Base-by-base conservation (phyloP, 2,797 vertebrate genomes). In the Dromococcyx pavoninus region DNA sequence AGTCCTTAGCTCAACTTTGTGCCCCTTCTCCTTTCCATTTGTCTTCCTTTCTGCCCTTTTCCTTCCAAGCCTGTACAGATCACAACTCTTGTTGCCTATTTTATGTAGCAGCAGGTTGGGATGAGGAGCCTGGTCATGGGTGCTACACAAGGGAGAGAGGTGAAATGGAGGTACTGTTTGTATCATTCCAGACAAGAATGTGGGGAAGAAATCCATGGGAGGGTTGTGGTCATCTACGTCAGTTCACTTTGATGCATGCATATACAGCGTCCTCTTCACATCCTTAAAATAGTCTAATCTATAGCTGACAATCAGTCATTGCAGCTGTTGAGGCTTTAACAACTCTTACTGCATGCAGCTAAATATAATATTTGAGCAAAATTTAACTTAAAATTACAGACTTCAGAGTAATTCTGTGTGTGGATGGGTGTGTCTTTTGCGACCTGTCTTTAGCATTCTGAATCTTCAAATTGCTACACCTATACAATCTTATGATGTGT, bases 131-230 rank as follows among this genome's bases (percentile, higher is more conserved):
- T 33, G 56, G 44, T 30, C 23, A 9, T 16, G n/a, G 27, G 19
- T 35, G 43, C 50, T 46, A 3, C 15, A 65, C 13, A 30, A 48
- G 50, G 41, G 15, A n/a, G 15, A 61, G 43, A 32, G n/a, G 35
- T 0, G 8, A 51, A 56, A 5, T 30, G 56, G 32, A 32, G 23
- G 27, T 44, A 35, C 24, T 0, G 0, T 14, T 79, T 50, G 7
- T 66, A 21, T 56, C 25, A n/a, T 44, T 53, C 21, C 57, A 46
- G 65, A 25, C 13, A 35, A 79, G 28, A 28, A 2, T 4, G 10
- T 17, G 10, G 9, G 28, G 50, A 58, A 51, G 56, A 5, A 43
- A 72, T 18, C 33, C n/a, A 10, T 7, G 10, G 30, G 37, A 64
- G 7, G 24, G 27, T 12, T 71, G 73, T 84, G 77, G 46, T 72